A percentile compares a stretch with the other conserved stretches of the same genome.
Conservation (phyloP, 2,888 invertebrate genomes). For the Mactromeris polynyma region DNA sequence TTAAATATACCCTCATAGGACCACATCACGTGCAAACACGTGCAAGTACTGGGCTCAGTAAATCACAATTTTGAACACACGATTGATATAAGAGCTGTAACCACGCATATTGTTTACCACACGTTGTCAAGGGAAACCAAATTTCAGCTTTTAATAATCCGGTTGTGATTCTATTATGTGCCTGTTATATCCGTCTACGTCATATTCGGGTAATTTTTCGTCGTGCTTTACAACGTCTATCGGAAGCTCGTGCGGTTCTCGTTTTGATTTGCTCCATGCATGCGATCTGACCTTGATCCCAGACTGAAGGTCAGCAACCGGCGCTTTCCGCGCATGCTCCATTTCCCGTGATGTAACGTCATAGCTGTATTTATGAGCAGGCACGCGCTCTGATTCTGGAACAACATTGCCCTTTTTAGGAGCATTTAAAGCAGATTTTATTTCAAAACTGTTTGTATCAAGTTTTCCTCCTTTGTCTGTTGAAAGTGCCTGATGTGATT, state of each 20-base stretch:
- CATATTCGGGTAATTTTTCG: constrained; percentile 70
- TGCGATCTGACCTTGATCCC: constrained; percentile 73
- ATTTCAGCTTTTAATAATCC: constrained; percentile 58
- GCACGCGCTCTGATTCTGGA: constrained; percentile 77
- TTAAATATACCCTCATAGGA: neutral
- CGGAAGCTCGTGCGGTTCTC: constrained; percentile 67
- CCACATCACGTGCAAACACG: neutral
- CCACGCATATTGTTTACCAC: neutral
- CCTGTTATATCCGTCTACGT: constrained; percentile 65
- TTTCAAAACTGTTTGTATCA: constrained; percentile 75
- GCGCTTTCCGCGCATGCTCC: constrained; percentile 73
- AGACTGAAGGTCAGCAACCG: constrained; percentile 72
- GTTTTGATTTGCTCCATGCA: constrained; percentile 75
- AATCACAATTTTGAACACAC: constrained; percentile 3
- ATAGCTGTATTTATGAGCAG: constrained; percentile 69
- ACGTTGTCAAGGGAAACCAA: neutral
- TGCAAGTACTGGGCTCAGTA: neutral
- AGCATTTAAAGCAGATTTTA: constrained; percentile 74
- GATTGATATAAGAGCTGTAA: neutral
- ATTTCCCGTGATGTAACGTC: constrained; percentile 70
- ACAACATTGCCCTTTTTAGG: constrained; percentile 74
- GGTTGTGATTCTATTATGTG: constrained; percentile 71
- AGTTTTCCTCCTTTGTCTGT: constrained; percentile 68
- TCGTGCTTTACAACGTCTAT: constrained; percentile 73
- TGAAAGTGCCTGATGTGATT: constrained; percentile 75